A percentile compares a stretch with the other conserved stretches of the same genome.
Conservation (phyloP, 2,888 invertebrate species). For the Diaphora mendica region DNA sequence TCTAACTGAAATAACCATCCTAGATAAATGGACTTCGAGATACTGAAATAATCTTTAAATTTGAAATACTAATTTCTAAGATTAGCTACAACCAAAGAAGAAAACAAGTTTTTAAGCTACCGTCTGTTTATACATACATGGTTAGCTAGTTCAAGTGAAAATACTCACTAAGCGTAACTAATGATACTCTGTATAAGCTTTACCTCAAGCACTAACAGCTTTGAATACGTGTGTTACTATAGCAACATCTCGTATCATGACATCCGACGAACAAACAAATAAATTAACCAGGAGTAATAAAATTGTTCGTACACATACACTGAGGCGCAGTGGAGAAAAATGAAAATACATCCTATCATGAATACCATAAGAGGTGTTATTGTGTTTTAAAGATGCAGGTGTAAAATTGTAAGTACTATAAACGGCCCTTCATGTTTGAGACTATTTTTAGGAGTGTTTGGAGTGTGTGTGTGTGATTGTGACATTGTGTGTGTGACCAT, state of each 20-base stretch:
- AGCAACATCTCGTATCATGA: slow-evolving; percentile 48
- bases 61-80: too few species aligned
- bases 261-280: slow-evolving; percentile 65
- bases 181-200: slow-evolving; percentile 17
- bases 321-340: neutral
- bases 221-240: slow-evolving; percentile 22
- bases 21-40: too few species aligned
- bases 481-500: slow-evolving; percentile 35
- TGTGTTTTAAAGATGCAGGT: slow-evolving; percentile 20
- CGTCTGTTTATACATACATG: too few species aligned
- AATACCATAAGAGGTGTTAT: slow-evolving; percentile 19
- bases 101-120: too few species aligned
- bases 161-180: neutral
- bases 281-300: slow-evolving; percentile 66
- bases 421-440: slow-evolving; percentile 63
- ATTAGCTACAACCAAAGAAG: too few species aligned
- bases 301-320: slow-evolving; percentile 60
- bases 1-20: too few species aligned
- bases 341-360: slow-evolving; percentile 6
- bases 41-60: too few species aligned
- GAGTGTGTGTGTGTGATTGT: slow-evolving; percentile 25
- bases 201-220: slow-evolving; percentile 13
- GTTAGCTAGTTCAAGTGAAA: neutral
- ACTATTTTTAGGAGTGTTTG: slow-evolving; percentile 58
- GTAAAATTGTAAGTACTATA: slow-evolving; percentile 54